phyloP scores from a whole-genome alignment of 1,140 invertebrate genomes.

The Lepidostoma basale region DNA sequence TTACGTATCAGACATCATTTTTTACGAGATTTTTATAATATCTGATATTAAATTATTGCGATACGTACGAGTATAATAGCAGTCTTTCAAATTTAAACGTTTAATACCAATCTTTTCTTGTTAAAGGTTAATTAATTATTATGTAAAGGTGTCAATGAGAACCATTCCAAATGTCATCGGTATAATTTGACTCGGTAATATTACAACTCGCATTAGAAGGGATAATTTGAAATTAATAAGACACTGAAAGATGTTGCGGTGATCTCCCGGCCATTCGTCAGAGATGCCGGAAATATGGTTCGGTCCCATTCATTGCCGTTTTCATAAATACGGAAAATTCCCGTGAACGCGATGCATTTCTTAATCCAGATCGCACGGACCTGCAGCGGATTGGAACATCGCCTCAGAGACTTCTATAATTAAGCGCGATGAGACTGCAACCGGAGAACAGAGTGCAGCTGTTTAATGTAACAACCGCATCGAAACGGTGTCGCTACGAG shows the following conservation, averaged over 20 bases:
- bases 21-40: too few relatives aligned
- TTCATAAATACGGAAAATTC: neutral
- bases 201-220: too few relatives aligned
- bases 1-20: too few relatives aligned
- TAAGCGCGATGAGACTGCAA: neutral
- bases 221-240: neutral
- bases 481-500: too few relatives aligned
- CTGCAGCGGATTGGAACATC: constrained; percentile 14
- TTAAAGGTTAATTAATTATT: neutral
- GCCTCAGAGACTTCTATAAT: constrained; percentile 14
- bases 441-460: neutral
- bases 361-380: neutral
- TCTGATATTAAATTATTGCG: too few relatives aligned
- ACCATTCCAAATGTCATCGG: neutral
- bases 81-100: neutral
- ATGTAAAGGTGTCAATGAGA: neutral
- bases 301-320: neutral
- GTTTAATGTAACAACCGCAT: too few relatives aligned
- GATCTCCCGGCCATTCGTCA: neutral
- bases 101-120: neutral
- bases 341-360: neutral
- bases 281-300: neutral
- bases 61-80: too few relatives aligned
- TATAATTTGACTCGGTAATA: too few relatives aligned
- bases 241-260: neutral